Conservation (phyloP, 1,140 invertebrate genomes). For the Drosophila suzukii region DNA sequence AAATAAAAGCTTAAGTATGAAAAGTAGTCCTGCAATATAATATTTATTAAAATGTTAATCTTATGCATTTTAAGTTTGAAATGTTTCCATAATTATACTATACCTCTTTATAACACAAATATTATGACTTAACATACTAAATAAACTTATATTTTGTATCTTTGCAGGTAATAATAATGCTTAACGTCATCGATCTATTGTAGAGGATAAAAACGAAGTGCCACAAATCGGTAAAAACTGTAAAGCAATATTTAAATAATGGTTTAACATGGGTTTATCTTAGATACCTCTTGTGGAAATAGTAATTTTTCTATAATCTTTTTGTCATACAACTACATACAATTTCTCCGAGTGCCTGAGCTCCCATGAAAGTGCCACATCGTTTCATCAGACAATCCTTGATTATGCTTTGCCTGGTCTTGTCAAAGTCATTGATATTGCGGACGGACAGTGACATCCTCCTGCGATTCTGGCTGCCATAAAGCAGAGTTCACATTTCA, state of each 20-base stretch:
- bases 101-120: too few species aligned
- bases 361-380: slow-evolving; percentile 21
- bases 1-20: too few species aligned
- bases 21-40: too few species aligned
- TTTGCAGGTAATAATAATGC: slow-evolving; percentile 18
- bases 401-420: slow-evolving; percentile 26
- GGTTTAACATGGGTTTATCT: too few species aligned
- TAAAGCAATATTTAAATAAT: neutral
- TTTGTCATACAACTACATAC: too few species aligned
- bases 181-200: neutral
- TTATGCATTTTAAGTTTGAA: too few species aligned
- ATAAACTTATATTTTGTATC: neutral
- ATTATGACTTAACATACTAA: neutral
- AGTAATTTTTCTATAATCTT: too few species aligned
- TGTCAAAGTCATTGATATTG: slow-evolving; percentile 56
- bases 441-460: slow-evolving; percentile 36
- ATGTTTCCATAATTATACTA: too few species aligned
- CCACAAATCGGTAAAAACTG: neutral
- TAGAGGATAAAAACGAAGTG: too few species aligned
- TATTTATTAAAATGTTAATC: too few species aligned
- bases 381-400: slow-evolving; percentile 24
- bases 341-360: slow-evolving; percentile 2
- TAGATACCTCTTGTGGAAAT: too few species aligned
- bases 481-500: slow-evolving; percentile 65
- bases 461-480: slow-evolving; percentile 30